Conservation (phyloP, 2,113 vertebrate species). For the Arenaria interpres region DNA sequence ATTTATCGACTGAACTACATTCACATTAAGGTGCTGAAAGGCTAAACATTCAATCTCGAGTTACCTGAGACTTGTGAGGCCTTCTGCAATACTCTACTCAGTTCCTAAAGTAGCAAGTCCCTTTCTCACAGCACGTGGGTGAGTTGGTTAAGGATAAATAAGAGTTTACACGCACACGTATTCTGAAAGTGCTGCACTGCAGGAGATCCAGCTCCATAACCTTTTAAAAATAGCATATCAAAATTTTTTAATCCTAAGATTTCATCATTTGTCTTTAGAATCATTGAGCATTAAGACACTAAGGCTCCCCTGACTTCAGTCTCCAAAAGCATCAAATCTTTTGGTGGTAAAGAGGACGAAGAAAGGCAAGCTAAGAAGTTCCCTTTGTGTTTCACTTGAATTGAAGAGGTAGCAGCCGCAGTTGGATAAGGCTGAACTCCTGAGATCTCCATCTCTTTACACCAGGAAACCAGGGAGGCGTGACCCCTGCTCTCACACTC, state of each 20-base stretch:
- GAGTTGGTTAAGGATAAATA: neutral
- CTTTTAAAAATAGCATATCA: neutral
- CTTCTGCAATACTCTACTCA: neutral
- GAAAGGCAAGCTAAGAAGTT: constrained; percentile 13
- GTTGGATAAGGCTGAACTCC: neutral
- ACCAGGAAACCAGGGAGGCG: neutral
- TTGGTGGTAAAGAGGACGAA: neutral
- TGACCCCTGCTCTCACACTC: neutral
- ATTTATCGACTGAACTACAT: constrained; percentile 23
- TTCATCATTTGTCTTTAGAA: constrained; percentile 51
- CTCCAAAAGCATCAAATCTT: constrained; percentile 27
- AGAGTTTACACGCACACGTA: neutral
- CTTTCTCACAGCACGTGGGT: neutral
- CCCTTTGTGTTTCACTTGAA: neutral
- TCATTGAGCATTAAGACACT: constrained; percentile 4
- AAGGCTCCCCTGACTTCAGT: constrained; percentile 40
- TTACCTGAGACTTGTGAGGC: neutral
- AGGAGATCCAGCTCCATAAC: constrained; percentile 64
- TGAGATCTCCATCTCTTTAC: neutral
- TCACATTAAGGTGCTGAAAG: neutral
- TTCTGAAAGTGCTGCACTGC: neutral
- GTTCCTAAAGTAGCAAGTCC: neutral
- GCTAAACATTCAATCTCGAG: neutral
- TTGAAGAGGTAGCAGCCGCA: constrained; percentile 8
- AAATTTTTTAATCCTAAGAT: neutral